Evolutionary conservation across 2,888 invertebrate species (phyloP), one percentile per base, ranked within the genome.

Genomic region (Beris chalybata): DNA sequence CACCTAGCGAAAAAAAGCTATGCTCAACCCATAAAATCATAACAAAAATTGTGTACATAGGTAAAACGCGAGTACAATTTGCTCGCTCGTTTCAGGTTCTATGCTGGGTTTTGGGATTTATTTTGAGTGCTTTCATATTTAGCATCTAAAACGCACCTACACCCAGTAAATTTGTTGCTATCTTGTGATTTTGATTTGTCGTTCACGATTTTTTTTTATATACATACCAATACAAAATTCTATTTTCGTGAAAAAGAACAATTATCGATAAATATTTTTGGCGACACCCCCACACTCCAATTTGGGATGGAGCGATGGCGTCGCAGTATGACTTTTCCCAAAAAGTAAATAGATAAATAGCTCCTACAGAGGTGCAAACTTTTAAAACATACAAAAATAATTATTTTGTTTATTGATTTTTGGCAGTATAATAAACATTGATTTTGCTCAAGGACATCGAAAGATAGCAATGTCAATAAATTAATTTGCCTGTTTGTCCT

Each of bases 1-100:
- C 38, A 38, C 38, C 38, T 38, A 22, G 22, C 12, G 38, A 52
- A 29, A 29, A n/a, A 32, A 52, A 52, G 12, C 29, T 11, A 43
- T 13, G 50, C 38, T 52, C 61, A 61, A 31, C 61, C 61, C 61
- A 61, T 61, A 61, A 61, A 61, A 52, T 52, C 61, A 52, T 61
- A 50, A 32, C 52, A 12, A 38, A 47, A 61, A 61, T 52, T 61
- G 50, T 32, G 52, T 30, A 59, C 58, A 59, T 48, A 47, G 58
- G 30, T 53, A 30, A 56, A 52, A 38, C 61, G 11, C 45, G 13
- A 58, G 6, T 47, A 45, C 58, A 58, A 58, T 45, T 56, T 30
- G 47, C 58, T 58, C 22, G 58, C 29, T 22, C 29, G 54, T n/a
- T n/a, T 13, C 32, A 30, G 12, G 38, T 12, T 13, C 13, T 22